A percentile compares a stretch with the other conserved stretches of the same genome.
These are phyloP conservation scores for Procambarus clarkii DNA, from an alignment of 1,140 invertebrate species.

Conservation along the genomic window DNA sequence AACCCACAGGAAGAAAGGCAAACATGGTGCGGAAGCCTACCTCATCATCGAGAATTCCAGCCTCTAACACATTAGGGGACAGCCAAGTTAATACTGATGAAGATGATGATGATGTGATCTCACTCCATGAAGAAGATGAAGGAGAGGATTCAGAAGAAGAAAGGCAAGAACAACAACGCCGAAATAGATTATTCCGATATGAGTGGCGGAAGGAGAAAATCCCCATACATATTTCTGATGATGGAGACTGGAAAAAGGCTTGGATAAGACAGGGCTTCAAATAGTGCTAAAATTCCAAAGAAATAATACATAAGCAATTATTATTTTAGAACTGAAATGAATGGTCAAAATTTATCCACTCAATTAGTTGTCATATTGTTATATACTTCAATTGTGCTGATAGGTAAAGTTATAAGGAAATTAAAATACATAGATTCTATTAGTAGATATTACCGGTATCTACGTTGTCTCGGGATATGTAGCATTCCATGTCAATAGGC, in stretches of 20 bases:
- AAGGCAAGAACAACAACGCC: conserved; percentile 9
- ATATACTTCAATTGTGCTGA: conserved; percentile 20
- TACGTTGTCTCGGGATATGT: background rate
- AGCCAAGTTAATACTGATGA: conserved; percentile 25
- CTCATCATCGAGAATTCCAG: background rate
- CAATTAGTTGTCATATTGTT: conserved; percentile 3
- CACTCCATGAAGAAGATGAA: conserved; percentile 13
- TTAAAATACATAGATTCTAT: conserved; percentile 6
- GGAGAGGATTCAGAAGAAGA: conserved; percentile 12
- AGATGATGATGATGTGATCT: conserved; percentile 6
- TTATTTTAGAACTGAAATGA: background rate
- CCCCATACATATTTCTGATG: conserved; percentile 49
- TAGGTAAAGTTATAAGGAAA: background rate
- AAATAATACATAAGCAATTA: background rate
- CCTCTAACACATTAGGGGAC: conserved; percentile 10
- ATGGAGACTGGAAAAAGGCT: conserved; percentile 59
- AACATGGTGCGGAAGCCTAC: background rate
- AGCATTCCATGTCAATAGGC: conserved; percentile 46
- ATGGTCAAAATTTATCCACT: background rate
- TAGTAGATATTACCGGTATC: background rate
- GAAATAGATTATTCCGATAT: conserved; percentile 1
- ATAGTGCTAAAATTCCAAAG: conserved; percentile 14
- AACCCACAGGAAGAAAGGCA: conserved; percentile 20
- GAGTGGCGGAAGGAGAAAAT: conserved; percentile 31
- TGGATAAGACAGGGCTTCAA: conserved; percentile 61